phyloP scores from a whole-genome alignment of 2,888 invertebrate genomes.

The Altica lythri region DNA sequence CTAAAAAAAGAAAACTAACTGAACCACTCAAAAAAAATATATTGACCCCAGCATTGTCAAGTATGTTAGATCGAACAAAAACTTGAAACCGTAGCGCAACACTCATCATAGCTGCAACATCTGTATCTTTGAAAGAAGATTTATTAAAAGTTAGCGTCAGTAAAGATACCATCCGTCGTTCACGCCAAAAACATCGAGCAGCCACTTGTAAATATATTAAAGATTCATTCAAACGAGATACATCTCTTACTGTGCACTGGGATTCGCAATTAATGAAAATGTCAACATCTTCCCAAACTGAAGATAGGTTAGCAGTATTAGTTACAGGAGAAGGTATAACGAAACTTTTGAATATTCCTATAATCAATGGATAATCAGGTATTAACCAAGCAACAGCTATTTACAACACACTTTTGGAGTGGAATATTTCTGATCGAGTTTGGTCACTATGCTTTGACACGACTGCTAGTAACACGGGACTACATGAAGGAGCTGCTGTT shows the following conservation, averaged over 20 bases:
- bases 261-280: not conserved
- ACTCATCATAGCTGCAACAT: not conserved
- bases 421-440: not conserved
- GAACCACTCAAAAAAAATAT: not conserved
- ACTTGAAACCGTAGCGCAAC: not conserved
- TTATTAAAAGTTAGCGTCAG: not conserved
- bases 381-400: not conserved
- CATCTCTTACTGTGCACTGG: not conserved
- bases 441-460: not conserved
- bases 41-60: not conserved
- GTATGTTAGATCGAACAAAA: not conserved
- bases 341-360: not conserved
- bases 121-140: not conserved
- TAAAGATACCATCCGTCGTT: not conserved
- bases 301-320: not conserved
- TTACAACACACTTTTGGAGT: not conserved
- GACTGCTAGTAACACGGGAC: not conserved
- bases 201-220: not conserved
- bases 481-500: not conserved
- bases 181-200: not conserved
- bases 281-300: not conserved
- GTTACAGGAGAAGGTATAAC: not conserved
- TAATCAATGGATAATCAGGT: not conserved
- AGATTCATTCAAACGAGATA: not conserved
- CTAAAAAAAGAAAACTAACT: not conserved